These are phyloP conservation scores for Mobula hypostoma DNA, from an alignment of 2,113 vertebrate genomes.

Conservation along the genomic window DNA sequence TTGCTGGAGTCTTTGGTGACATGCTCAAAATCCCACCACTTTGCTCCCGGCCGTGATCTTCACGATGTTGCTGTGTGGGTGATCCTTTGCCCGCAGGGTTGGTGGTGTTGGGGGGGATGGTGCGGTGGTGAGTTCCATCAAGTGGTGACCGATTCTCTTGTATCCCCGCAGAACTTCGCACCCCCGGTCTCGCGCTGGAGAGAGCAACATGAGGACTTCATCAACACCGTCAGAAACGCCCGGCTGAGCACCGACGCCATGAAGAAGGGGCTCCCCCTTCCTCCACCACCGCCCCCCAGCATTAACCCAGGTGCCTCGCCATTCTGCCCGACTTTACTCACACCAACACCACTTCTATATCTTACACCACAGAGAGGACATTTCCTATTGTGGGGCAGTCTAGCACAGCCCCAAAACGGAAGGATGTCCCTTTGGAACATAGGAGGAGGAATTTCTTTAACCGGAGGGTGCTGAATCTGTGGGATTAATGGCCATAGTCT, in stretches of 20 bases:
- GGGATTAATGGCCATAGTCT: no score
- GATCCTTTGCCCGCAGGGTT: background rate
- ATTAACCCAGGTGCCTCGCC: conserved; percentile 49
- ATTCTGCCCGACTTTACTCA: conserved; percentile 36
- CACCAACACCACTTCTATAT: no score
- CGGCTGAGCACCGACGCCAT: conserved; percentile 46
- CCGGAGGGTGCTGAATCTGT: no score
- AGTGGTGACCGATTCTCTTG: background rate
- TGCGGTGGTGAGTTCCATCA: background rate
- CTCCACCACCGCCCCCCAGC: conserved; percentile 43
- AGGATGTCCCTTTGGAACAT: background rate
- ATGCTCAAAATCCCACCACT: no score
- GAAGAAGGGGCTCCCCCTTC: conserved; percentile 48
- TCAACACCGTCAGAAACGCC: conserved; percentile 45
- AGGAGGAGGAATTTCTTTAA: background rate
- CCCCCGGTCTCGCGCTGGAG: conserved; percentile 49
- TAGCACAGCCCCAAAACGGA: no score
- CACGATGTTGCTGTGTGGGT: no score
- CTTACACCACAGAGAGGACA: no score
- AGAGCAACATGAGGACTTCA: conserved; percentile 52
- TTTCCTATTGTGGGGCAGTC: no score
- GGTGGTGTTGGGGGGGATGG: background rate
- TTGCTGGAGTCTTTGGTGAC: no score
- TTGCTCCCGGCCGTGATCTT: no score
- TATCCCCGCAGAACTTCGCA: background rate